A percentile compares a stretch with the other conserved stretches of the same genome.
Evolutionary conservation across 2,113 vertebrate genomes (phyloP).

Genomic region (Malurus elegans): DNA sequence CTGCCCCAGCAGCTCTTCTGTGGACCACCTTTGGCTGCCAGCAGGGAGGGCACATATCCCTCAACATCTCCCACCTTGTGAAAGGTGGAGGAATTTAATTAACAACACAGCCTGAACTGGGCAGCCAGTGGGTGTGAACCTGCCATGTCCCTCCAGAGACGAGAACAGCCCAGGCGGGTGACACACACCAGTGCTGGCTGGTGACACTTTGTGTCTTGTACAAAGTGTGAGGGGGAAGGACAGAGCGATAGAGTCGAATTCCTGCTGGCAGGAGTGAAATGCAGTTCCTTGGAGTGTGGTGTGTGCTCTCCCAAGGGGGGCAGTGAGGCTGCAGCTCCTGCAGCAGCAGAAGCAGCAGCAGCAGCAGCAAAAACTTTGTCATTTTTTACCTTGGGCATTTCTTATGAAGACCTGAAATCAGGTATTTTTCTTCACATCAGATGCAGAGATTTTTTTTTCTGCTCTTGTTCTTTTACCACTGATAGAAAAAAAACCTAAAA

Average conservation of each 20-base stretch:
- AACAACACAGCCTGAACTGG: background rate
- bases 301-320: background rate
- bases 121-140: background rate
- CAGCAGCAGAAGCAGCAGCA: background rate
- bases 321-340: background rate
- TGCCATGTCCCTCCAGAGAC: background rate
- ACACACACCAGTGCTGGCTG: background rate
- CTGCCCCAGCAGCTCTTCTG: background rate
- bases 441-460: background rate
- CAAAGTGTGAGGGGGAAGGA: background rate
- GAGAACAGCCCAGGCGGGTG: background rate
- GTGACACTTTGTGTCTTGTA: background rate
- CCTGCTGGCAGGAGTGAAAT: background rate
- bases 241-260: background rate
- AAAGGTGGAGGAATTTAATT: background rate
- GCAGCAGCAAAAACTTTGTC: background rate
- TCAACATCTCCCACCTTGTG: background rate
- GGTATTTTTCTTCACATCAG: background rate
- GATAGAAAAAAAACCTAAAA: background rate
- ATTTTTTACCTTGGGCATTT: background rate
- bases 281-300: fast-evolving
- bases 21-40: background rate
- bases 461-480: background rate
- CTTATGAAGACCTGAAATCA: background rate
- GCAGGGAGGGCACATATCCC: background rate